Evolutionary conservation across 1,140 invertebrate genomes (phyloP).

Genomic region (Ostrea edulis): DNA sequence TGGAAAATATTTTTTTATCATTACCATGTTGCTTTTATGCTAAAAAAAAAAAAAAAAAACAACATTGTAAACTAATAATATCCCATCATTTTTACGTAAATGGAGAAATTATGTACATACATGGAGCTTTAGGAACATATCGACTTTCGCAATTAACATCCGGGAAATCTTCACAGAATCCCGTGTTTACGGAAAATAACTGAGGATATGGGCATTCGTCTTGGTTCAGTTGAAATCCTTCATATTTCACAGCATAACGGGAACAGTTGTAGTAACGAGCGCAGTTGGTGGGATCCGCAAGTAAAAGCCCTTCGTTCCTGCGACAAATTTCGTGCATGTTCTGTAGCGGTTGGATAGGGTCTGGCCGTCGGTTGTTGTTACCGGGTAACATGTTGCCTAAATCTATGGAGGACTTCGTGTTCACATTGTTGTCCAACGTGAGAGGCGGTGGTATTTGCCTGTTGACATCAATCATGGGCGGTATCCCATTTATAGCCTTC

Average conservation of each 20-base stretch:
- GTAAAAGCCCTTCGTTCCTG: conserved; percentile 50
- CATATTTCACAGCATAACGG: conserved; percentile 48
- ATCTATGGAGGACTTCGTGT: not conserved
- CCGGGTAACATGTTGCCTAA: not conserved
- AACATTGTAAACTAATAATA: not conserved
- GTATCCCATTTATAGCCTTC: not conserved
- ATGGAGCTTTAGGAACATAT: conserved; percentile 69
- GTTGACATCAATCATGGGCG: not conserved
- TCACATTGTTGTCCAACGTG: not conserved
- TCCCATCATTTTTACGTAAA: not conserved
- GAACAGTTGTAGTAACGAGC: conserved; percentile 71
- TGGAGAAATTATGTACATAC: conserved; percentile 61
- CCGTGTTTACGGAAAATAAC: conserved; percentile 57
- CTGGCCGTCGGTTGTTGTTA: not conserved
- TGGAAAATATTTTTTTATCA: not conserved
- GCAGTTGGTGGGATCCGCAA: conserved; percentile 67
- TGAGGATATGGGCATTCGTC: conserved; percentile 70
- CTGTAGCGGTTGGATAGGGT: not conserved
- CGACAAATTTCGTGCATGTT: conserved; percentile 53
- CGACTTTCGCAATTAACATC: conserved; percentile 64
- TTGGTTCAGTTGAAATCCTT: conserved; percentile 60
- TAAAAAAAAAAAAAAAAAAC: no score
- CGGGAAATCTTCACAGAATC: conserved; percentile 64
- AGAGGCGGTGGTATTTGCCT: not conserved
- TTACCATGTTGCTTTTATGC: no score